Percentiles rank a stretch among this genome's conserved stretches.
These are phyloP conservation scores for Porites rus DNA, from an alignment of 92 coral and sea anemone genomes.

Conservation along the genomic window DNA sequence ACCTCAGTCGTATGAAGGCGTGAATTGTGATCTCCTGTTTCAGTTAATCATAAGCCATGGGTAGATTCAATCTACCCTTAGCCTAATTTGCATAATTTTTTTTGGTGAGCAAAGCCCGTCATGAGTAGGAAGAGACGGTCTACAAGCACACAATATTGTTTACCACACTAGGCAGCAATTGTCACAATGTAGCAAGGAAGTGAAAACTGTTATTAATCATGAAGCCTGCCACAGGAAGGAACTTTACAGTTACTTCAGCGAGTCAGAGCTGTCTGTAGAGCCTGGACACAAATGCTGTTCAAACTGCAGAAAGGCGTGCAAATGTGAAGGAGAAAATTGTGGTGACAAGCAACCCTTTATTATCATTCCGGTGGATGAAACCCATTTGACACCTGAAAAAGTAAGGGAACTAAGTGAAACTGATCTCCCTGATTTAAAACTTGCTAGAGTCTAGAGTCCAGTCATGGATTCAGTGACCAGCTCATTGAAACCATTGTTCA, in stretches of 20 bases:
- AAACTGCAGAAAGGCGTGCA: conserved; percentile 11
- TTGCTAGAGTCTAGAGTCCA: conserved; percentile 1
- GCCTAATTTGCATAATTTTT: no score
- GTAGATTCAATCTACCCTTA: no score
- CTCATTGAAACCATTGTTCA: conserved; percentile 17
- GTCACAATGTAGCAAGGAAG: conserved; percentile 51
- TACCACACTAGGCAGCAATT: conserved; percentile 52
- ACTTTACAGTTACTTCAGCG: conserved; percentile 35
- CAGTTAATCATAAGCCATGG: no score
- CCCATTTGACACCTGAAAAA: background rate
- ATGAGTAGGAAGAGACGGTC: conserved; percentile 65
- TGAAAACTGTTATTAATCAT: conserved; percentile 23
- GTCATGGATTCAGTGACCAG: conserved; percentile 31
- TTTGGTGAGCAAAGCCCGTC: no score
- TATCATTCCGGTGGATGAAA: background rate
- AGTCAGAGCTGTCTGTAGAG: background rate
- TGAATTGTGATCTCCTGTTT: no score
- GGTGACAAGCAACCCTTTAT: background rate
- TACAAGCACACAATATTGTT: conserved; percentile 41
- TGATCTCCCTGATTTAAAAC: background rate
- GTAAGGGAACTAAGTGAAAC: background rate
- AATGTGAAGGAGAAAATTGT: background rate
- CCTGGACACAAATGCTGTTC: conserved; percentile 31
- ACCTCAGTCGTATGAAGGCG: no score
- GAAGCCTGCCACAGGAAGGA: conserved; percentile 39